These are phyloP conservation scores for Pseudoips prasinana DNA, from an alignment of 2,888 invertebrate genomes.

Conservation along the genomic window DNA sequence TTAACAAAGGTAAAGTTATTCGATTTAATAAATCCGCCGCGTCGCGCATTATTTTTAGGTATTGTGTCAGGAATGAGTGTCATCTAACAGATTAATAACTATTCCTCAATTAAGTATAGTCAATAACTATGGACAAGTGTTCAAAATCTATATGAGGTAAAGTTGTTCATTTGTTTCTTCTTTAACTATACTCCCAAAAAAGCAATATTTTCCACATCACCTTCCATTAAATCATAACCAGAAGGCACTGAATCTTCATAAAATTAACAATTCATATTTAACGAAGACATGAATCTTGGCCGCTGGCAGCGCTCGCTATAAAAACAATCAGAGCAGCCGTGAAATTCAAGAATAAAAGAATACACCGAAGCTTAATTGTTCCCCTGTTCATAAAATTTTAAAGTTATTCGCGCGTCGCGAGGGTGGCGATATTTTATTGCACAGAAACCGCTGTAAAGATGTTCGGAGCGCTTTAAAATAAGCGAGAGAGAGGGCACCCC, in stretches of 20 bases:
- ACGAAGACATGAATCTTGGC: constrained; percentile 71
- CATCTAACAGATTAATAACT: too few relatives aligned
- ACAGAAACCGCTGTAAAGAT: constrained; percentile 81
- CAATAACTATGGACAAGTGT: too few relatives aligned
- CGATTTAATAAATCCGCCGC: too few relatives aligned
- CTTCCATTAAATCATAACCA: constrained; percentile 57
- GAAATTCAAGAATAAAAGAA: constrained; percentile 75
- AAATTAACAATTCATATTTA: constrained; percentile 78
- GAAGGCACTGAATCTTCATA: constrained; percentile 68
- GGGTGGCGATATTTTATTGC: constrained; percentile 79
- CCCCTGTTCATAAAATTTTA: constrained; percentile 81
- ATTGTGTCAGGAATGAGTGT: too few relatives aligned
- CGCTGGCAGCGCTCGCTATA: constrained; percentile 53
- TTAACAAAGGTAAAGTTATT: too few relatives aligned
- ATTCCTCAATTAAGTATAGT: too few relatives aligned
- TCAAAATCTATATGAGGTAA: too few relatives aligned
- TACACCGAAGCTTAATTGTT: constrained; percentile 76
- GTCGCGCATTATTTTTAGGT: too few relatives aligned
- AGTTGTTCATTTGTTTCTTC: too few relatives aligned
- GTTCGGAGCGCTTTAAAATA: constrained; percentile 78
- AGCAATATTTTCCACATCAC: constrained; percentile 33
- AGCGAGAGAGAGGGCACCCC: constrained; percentile 56
- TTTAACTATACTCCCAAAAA: constrained; percentile 16
- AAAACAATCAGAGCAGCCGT: constrained; percentile 72
- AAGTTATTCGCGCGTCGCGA: constrained; percentile 72